A percentile compares a stretch with the other conserved stretches of the same genome.
These are phyloP conservation scores for Knipowitschia caucasica DNA, from an alignment of 2,797 vertebrate genomes.

Conservation along the genomic window DNA sequence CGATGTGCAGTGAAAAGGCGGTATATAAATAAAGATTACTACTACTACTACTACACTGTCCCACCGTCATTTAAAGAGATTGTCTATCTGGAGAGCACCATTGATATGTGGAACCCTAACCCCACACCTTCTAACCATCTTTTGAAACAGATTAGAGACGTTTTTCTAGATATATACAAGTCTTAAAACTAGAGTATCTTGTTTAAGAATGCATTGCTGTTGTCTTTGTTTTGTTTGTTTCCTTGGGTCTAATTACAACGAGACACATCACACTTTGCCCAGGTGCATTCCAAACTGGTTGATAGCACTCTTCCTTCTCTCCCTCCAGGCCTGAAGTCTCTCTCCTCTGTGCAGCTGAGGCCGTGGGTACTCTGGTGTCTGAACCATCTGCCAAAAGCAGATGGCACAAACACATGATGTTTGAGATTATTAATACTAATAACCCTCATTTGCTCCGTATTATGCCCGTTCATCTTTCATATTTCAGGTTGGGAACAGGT, in stretches of 20 bases:
- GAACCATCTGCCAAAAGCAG: conserved; percentile 5
- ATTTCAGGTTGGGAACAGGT: conserved; percentile 6
- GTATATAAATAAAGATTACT: no score
- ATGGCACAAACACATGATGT: conserved; percentile 3
- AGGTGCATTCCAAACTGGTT: neutral
- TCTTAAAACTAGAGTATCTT: no score
- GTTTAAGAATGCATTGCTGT: no score
- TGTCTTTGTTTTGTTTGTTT: no score
- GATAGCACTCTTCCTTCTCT: neutral
- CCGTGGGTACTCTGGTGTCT: neutral
- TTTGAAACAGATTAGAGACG: no score
- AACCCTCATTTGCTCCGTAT: conserved; percentile 5
- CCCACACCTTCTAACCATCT: no score
- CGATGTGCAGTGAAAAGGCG: no score
- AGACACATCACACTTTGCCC: neutral
- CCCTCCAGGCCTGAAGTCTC: neutral
- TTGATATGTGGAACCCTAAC: no score
- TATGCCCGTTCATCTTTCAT: conserved; percentile 1
- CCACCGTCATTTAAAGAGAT: no score
- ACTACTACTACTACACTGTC: no score
- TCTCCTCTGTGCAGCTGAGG: conserved; percentile 8
- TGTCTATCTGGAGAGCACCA: no score
- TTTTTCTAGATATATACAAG: no score
- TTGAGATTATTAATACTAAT: conserved; percentile 9
- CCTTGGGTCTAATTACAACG: neutral